Evolutionary conservation across 2,113 vertebrate genomes (phyloP).

Genomic region (Laticauda colubrina): DNA sequence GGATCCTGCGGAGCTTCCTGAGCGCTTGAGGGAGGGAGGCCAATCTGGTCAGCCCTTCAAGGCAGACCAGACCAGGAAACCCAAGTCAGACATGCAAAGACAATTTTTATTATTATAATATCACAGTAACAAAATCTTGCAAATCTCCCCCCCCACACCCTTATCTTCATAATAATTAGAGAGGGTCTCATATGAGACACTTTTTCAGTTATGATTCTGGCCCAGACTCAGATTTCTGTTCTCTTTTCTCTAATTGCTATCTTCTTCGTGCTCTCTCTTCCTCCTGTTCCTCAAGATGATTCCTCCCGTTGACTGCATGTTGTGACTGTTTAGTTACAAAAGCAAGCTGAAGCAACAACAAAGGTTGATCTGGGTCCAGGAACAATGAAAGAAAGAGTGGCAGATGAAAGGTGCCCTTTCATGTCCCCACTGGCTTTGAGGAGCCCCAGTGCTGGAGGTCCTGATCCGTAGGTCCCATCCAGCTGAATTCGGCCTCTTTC

Average conservation of each 20-base stretch:
- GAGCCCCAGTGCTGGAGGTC: not conserved
- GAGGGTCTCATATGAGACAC: not conserved
- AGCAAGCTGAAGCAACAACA: not conserved
- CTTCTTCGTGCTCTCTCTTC: not conserved
- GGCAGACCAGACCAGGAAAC: not conserved
- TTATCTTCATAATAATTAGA: not conserved
- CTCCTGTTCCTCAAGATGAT: not conserved
- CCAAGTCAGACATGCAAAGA: not conserved
- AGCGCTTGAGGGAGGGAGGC: not conserved
- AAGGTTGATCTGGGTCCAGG: not conserved
- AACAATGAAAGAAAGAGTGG: not conserved
- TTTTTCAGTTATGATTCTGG: not conserved
- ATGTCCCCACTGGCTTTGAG: not conserved
- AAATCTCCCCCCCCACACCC: not conserved
- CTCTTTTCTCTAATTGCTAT: not conserved
- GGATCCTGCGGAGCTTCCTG: not conserved
- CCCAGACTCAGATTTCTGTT: not conserved
- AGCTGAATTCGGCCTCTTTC: not conserved
- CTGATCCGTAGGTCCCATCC: not conserved
- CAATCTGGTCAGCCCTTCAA: not conserved
- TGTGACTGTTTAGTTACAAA: not conserved
- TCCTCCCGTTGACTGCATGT: not conserved
- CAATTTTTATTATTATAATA: not conserved
- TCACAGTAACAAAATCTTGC: not conserved
- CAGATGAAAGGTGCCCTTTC: not conserved